These are phyloP conservation scores for Macrobrachium rosenbergii DNA, from an alignment of 1,140 invertebrate species.

Conservation along the genomic window DNA sequence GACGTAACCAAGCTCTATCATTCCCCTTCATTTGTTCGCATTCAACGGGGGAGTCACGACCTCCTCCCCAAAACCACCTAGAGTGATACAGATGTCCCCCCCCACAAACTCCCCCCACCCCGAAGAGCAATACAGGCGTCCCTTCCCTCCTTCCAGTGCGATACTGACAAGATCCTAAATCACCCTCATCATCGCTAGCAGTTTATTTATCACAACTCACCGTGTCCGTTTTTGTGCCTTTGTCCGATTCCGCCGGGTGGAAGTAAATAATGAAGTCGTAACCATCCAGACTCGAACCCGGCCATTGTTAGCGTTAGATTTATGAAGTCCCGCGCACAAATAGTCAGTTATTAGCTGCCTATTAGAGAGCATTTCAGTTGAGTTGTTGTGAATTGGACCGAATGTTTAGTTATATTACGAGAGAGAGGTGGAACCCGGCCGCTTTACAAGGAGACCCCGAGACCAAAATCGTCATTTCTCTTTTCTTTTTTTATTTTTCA, in stretches of 20 bases:
- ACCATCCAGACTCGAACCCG: slow-evolving; percentile 24
- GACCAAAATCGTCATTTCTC: background rate
- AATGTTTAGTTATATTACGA: slow-evolving; percentile 44
- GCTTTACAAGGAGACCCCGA: background rate
- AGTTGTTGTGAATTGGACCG: slow-evolving; percentile 58
- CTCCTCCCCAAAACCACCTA: no score
- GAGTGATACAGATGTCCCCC: background rate
- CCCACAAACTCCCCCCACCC: background rate
- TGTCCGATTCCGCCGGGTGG: slow-evolving; percentile 56
- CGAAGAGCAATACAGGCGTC: background rate
- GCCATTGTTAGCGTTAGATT: slow-evolving; percentile 50
- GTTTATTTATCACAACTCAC: slow-evolving; percentile 57
- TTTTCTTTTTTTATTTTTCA: background rate
- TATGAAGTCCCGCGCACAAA: slow-evolving; percentile 61
- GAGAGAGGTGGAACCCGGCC: background rate
- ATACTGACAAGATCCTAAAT: slow-evolving; percentile 47
- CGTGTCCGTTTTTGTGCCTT: slow-evolving; percentile 55
- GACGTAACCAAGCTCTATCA: slow-evolving; percentile 2
- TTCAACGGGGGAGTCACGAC: background rate
- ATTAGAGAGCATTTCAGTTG: slow-evolving; percentile 61
- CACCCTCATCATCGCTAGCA: slow-evolving; percentile 50
- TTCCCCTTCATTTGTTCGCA: background rate
- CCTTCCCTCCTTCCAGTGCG: background rate
- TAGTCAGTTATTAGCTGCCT: slow-evolving; percentile 60
- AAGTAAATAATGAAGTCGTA: slow-evolving; percentile 63